These are phyloP conservation scores for Melanargia galathea DNA, from an alignment of 2,888 invertebrate genomes.

Conservation along the genomic window DNA sequence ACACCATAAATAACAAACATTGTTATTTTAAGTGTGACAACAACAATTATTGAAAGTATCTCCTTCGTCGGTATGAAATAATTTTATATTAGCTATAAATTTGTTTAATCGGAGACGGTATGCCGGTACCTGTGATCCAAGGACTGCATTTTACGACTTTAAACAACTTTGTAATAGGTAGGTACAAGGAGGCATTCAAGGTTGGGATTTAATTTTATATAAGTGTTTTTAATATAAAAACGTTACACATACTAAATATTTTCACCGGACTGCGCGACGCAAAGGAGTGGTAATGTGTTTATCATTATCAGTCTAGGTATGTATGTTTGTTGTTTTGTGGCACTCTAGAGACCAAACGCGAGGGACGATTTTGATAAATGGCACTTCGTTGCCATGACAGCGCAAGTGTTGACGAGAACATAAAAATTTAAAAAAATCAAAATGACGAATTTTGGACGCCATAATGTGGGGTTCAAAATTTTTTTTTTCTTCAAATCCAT, in stretches of 20 bases:
- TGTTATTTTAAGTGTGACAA: slow-evolving; percentile 62
- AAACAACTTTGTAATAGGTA: slow-evolving; percentile 33
- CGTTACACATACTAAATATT: neutral
- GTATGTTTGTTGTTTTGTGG: too few relatives aligned
- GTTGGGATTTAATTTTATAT: slow-evolving; percentile 27
- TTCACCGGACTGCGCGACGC: neutral
- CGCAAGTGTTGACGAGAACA: too few relatives aligned
- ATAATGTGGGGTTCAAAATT: too few relatives aligned
- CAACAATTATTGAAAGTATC: slow-evolving; percentile 68
- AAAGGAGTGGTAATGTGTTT: too few relatives aligned
- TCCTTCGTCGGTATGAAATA: slow-evolving; percentile 60
- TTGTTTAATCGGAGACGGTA: slow-evolving; percentile 36
- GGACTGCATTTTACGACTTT: slow-evolving; percentile 32
- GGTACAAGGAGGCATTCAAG: slow-evolving; percentile 22
- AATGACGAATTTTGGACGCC: too few relatives aligned
- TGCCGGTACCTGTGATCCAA: slow-evolving; percentile 28
- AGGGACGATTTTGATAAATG: too few relatives aligned
- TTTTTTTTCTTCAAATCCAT: too few relatives aligned
- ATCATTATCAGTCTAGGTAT: too few relatives aligned
- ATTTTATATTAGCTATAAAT: slow-evolving; percentile 71
- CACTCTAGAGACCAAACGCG: too few relatives aligned
- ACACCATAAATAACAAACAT: slow-evolving; percentile 59
- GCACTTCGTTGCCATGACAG: too few relatives aligned
- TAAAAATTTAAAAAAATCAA: too few relatives aligned
- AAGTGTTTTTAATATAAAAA: neutral